A percentile compares a stretch with the other conserved stretches of the same genome.
These are phyloP conservation scores for Aradophagus sp. DNA, from an alignment of 1,140 invertebrate genomes.

Conservation along the genomic window DNA sequence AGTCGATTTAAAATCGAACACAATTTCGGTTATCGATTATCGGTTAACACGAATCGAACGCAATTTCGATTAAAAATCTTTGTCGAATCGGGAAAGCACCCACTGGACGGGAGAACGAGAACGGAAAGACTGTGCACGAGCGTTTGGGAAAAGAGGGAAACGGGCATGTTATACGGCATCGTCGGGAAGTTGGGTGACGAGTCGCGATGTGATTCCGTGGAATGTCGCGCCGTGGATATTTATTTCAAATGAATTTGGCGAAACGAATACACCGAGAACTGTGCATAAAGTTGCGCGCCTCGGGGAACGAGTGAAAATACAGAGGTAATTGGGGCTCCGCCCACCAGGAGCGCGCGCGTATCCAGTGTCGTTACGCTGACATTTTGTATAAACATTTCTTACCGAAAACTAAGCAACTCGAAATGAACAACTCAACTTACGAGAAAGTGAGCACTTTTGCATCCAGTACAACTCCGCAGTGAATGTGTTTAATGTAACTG, in stretches of 20 bases:
- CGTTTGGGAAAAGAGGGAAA: no score
- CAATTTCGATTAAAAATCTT: no score
- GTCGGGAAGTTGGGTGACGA: conserved; percentile 19
- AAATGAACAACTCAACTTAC: conserved; percentile 29
- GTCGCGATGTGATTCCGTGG: conserved; percentile 11
- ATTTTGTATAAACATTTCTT: conserved; percentile 44
- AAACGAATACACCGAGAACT: conserved; percentile 20
- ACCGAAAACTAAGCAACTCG: conserved; percentile 23
- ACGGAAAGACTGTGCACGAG: no score
- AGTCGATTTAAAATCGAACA: no score
- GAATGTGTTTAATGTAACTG: conserved; percentile 18
- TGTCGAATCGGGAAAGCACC: no score
- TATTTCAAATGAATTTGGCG: no score
- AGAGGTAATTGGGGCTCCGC: conserved; percentile 29
- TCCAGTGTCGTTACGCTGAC: conserved; percentile 26
- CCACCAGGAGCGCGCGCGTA: conserved; percentile 6
- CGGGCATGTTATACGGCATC: conserved; percentile 1
- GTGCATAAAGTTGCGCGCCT: conserved; percentile 17
- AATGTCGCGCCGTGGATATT: conserved; percentile 13
- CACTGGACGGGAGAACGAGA: no score
- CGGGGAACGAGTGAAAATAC: conserved; percentile 25
- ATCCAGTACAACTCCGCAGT: conserved; percentile 6
- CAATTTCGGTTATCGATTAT: no score
- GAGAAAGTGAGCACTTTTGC: conserved; percentile 13
- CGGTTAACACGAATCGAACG: no score